Percentiles rank a stretch among this genome's conserved stretches.
Conservation (phyloP, 2,888 invertebrate species). For the Myopa tessellatipennis region DNA sequence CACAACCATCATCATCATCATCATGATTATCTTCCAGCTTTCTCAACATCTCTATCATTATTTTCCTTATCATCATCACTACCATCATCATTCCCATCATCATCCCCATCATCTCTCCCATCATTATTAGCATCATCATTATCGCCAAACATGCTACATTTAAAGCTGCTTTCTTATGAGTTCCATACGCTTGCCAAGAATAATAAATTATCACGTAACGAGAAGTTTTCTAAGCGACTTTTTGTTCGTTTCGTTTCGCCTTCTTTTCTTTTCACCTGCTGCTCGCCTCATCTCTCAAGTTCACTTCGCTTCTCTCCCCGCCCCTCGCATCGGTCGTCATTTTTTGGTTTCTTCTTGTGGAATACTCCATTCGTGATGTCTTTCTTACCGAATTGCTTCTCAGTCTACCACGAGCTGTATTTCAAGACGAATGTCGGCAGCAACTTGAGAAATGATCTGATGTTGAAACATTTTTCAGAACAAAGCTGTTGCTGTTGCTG, state of each 20-base stretch:
- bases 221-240: constrained; percentile 20
- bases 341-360: neutral
- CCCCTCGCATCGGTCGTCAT: neutral
- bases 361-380: neutral
- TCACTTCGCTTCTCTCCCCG: neutral
- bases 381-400: neutral
- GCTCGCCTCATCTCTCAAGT: neutral
- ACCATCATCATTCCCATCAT: neutral
- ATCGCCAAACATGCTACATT: constrained; percentile 7
- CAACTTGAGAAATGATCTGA: constrained; percentile 36
- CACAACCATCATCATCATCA: too few relatives aligned
- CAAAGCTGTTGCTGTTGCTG: neutral
- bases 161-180: neutral
- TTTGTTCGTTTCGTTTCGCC: neutral
- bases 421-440: constrained; percentile 36
- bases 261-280: neutral
- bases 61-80: constrained; percentile 17
- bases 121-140: neutral
- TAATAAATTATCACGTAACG: constrained; percentile 35
- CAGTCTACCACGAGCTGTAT: constrained; percentile 29
- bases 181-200: constrained; percentile 7
- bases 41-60: neutral
- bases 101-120: neutral
- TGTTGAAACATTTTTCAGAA: constrained; percentile 29
- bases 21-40: too few relatives aligned